Base-by-base conservation (phyloP, 1,140 invertebrate species). In the Drosophila hydei region DNA sequence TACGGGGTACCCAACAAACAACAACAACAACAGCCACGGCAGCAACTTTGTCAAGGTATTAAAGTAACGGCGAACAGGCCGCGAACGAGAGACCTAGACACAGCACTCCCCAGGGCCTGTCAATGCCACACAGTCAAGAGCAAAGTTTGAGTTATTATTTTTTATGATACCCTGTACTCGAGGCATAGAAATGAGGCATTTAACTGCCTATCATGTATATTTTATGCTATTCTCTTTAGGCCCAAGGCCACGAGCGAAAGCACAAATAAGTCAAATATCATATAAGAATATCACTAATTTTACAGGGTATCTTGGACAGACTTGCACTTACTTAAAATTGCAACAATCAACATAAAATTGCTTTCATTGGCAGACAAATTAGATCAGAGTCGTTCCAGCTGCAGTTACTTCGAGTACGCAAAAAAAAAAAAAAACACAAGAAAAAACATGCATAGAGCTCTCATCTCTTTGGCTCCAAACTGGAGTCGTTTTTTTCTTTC, bases 321-420 rank as follows among this genome's bases (percentile, higher is more conserved):
- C 27, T 71, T 27, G 63, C 63, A 59, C 63, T 72, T 36, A 55
- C 64, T 61, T 69, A 56, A 75, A 73, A 61, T 52, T 75, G 54
- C 60, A 64, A 56, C 75, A 74, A 48, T 59, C 48, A 64, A 61
- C 72, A 80, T 80, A 64, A 84, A 80, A 55, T 64, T 64, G 60
- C 64, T 63, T 63, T 81, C 59, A 65, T 72, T 77, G 81, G 51
- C 80, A 81, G 74, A 83, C 75, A 80, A 85, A 85, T 85, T 85
- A 80, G 80, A 87, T 85, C 70, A 70, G 72, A 81, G 69, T 52
- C 61, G 33, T 72, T 60, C 52, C 42, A 51, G 52, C 45, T 43
- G 33, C 30, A 56, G 27, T 65, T 50, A 12, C 7, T 33, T n/a
- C 51, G 14, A 61, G 33, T 51, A 21, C 12, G n/a, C 18, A 43